Percentiles rank a stretch among this genome's conserved stretches.
Evolutionary conservation across 2,888 invertebrate genomes (phyloP).

Genomic region (Tipula lateralis): DNA sequence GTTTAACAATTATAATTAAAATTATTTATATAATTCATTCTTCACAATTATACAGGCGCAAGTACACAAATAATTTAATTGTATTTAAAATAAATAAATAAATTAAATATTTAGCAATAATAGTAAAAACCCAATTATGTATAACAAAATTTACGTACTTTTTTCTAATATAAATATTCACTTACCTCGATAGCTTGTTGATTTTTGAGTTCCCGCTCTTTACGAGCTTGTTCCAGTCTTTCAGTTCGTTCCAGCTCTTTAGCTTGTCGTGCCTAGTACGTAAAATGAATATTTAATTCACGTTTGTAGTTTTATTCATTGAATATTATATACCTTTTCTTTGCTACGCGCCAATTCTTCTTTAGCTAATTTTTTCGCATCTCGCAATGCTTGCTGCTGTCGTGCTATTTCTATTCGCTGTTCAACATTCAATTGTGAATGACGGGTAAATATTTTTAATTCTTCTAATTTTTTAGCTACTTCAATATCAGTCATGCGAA

Average conservation of each 20-base stretch:
- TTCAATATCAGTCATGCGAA: constrained; percentile 75
- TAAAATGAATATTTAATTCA: no score
- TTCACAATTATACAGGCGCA: not conserved
- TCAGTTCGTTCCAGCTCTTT: constrained; percentile 73
- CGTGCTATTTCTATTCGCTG: constrained; percentile 70
- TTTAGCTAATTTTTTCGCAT: constrained; percentile 69
- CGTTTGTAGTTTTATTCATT: not conserved
- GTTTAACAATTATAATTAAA: not conserved
- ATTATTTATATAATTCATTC: not conserved
- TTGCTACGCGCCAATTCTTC: constrained; percentile 56
- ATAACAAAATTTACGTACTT: not conserved
- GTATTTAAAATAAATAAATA: constrained; percentile 3
- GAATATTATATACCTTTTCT: constrained; percentile 50
- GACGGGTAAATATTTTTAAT: constrained; percentile 58
- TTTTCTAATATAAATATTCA: not conserved
- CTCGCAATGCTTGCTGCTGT: constrained; percentile 66
- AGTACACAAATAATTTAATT: not conserved
- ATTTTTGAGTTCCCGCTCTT: constrained; percentile 75
- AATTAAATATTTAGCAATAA: not conserved
- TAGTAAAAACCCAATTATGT: not conserved
- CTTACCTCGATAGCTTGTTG: constrained; percentile 84
- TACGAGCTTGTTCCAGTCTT: constrained; percentile 73
- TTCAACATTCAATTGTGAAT: constrained; percentile 65
- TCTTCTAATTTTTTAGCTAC: constrained; percentile 70
- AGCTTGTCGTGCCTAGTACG: constrained; percentile 40